Evolutionary conservation across 2,113 vertebrate genomes (phyloP).

Genomic region (Ploceus nigricollis): DNA sequence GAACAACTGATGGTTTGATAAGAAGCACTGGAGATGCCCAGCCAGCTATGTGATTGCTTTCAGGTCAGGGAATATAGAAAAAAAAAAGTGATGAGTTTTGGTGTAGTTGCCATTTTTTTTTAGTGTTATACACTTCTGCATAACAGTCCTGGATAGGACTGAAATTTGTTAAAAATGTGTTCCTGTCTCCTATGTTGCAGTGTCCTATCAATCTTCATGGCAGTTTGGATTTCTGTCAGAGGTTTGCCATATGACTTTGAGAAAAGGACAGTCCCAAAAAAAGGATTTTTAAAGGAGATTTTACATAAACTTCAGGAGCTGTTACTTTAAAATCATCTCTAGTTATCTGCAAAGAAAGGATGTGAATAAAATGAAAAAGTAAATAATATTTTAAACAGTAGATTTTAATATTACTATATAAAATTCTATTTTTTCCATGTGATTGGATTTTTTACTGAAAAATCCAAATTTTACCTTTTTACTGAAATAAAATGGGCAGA

Average conservation of each 20-base stretch:
- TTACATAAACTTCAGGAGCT: neutral
- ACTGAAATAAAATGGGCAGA: neutral
- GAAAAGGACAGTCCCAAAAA: neutral
- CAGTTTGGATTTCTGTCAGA: neutral
- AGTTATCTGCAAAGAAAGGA: neutral
- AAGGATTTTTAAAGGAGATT: neutral
- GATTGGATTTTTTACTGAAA: neutral
- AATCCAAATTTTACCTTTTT: neutral
- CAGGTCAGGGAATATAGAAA: neutral
- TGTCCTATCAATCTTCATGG: neutral
- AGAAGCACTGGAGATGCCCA: neutral
- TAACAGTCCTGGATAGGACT: neutral
- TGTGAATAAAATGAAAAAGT: neutral
- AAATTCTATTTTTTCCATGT: rapidly evolving
- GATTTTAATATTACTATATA: neutral
- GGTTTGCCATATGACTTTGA: neutral
- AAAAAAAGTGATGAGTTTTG: neutral
- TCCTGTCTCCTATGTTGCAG: neutral
- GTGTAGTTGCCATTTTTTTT: neutral
- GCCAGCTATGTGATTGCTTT: neutral
- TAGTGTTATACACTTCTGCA: neutral
- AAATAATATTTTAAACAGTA: neutral
- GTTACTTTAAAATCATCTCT: neutral
- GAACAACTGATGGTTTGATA: neutral
- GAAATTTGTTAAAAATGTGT: constrained; percentile 23